Conservation (phyloP, 2,888 invertebrate genomes). For the Rhogogaster chlorosoma region DNA sequence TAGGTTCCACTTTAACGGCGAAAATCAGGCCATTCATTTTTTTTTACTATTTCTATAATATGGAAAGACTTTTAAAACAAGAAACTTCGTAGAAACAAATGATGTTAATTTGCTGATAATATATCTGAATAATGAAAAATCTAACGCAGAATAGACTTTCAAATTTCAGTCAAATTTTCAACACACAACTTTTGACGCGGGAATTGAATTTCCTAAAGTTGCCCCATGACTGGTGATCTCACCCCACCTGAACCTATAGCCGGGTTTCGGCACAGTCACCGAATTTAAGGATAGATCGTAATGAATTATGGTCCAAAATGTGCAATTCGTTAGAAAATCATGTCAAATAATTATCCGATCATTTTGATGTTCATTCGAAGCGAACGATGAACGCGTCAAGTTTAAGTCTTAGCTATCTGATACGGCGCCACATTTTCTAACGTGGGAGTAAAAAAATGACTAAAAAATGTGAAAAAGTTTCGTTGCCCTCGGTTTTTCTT, state of each 20-base stretch:
- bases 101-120: background rate
- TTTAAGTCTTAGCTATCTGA: background rate
- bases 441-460: background rate
- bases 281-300: background rate
- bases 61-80: background rate
- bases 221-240: background rate
- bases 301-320: background rate
- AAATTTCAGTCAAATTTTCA: background rate
- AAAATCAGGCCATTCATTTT: too few relatives aligned
- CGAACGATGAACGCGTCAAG: background rate
- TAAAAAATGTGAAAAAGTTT: background rate
- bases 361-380: background rate
- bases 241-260: background rate
- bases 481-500: slow-evolving; percentile 3
- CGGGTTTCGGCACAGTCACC: background rate
- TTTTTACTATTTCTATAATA: background rate
- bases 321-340: background rate
- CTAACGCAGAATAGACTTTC: background rate
- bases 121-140: background rate
- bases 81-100: background rate
- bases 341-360: background rate
- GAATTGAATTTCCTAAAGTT: background rate
- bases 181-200: background rate
- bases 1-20: background rate
- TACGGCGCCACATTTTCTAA: background rate